Evolutionary conservation across 2,113 vertebrate species (phyloP).

Genomic region (Vulpes vulpes): DNA sequence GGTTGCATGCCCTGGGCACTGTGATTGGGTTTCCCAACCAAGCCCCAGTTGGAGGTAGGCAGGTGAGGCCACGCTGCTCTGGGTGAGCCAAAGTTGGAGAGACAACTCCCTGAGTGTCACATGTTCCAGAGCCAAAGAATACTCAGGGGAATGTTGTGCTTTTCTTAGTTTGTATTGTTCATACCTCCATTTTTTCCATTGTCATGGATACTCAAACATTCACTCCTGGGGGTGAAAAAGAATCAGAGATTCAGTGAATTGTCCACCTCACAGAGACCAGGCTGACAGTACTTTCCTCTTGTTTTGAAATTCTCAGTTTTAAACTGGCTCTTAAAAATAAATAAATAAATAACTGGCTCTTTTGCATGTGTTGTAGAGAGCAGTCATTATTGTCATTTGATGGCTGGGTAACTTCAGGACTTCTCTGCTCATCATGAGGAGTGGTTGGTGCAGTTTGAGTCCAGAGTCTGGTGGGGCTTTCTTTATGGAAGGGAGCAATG

Average conservation of each 20-base stretch:
- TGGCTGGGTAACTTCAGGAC: background rate
- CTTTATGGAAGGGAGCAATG: background rate
- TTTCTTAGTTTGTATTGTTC: background rate
- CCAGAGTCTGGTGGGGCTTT: background rate
- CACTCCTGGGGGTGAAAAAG: background rate
- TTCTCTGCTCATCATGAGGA: background rate
- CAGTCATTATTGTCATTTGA: background rate
- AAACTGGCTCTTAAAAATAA: background rate
- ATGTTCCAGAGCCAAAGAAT: background rate
- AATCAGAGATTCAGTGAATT: background rate
- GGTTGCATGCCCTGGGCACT: background rate
- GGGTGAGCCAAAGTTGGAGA: background rate
- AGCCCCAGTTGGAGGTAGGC: background rate
- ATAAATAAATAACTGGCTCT: background rate
- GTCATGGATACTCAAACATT: background rate
- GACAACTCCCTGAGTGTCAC: background rate
- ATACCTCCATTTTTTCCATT: background rate
- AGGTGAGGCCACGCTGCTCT: background rate
- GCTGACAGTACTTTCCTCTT: background rate
- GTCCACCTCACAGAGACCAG: background rate
- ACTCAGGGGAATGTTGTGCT: background rate
- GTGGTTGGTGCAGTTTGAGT: background rate
- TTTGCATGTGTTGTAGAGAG: background rate
- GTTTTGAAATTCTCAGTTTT: conserved; percentile 15
- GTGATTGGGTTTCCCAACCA: background rate